Evolutionary conservation across 30 jellyfish, hydroid and myxozoan genomes (phyloP).

Genomic region (Aurelia sp.): DNA sequence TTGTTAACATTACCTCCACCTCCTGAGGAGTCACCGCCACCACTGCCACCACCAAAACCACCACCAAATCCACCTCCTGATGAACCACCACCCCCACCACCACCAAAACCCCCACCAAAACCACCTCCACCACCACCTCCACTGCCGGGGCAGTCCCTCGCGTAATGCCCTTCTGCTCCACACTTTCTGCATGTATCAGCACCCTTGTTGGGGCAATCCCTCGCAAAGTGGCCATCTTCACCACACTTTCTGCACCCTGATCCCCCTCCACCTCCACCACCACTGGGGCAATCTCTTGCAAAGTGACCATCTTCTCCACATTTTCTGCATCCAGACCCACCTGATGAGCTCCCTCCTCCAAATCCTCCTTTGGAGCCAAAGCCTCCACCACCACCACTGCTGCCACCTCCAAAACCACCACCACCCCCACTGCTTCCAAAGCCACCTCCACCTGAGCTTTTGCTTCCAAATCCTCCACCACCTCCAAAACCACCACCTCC

Average conservation of each 20-base stretch:
- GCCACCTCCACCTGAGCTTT: conserved; percentile 46
- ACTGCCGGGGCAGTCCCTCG: conserved; percentile 83
- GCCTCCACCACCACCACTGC: conserved; percentile 65
- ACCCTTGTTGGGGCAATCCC: conserved; percentile 81
- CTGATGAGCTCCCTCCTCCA: conserved; percentile 68
- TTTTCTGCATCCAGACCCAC: conserved; percentile 60
- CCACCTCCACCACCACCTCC: background rate
- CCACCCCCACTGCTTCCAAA: conserved; percentile 68
- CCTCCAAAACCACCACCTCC: conserved; percentile 65
- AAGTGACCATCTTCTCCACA: conserved; percentile 86
- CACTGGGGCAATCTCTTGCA: conserved; percentile 66
- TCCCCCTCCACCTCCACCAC: conserved; percentile 51
- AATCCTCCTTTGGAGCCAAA: conserved; percentile 43
- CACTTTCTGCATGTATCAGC: conserved; percentile 83
- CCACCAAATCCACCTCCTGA: too few relatives aligned
- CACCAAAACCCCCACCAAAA: too few relatives aligned
- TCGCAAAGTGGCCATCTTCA: conserved; percentile 95
- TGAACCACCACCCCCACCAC: too few relatives aligned
- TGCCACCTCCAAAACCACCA: conserved; percentile 61
- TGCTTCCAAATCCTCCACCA: conserved; percentile 52
- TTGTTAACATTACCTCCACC: too few relatives aligned
- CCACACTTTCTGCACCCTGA: conserved; percentile 90
- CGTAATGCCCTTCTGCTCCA: conserved; percentile 93
- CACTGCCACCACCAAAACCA: too few relatives aligned
- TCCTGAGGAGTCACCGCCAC: too few relatives aligned